A percentile compares a stretch with the other conserved stretches of the same genome.
Conservation (phyloP, 2,888 invertebrate species). For the Rambutsinella grinnellia region DNA sequence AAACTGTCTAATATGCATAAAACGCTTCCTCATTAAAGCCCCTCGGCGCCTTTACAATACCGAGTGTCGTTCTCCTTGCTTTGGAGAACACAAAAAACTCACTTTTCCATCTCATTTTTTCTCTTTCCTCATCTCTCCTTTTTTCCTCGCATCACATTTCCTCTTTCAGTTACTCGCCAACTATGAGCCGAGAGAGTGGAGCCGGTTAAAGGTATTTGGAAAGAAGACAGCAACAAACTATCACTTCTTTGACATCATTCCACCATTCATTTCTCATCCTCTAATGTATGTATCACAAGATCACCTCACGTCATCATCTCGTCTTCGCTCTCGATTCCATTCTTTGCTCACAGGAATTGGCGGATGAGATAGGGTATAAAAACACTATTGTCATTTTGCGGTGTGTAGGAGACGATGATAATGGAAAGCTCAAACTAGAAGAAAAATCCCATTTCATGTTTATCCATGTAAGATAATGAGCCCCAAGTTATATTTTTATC, state of each 20-base stretch:
- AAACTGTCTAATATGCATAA: slow-evolving; percentile 58
- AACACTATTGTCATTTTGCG: not conserved
- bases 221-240: not conserved
- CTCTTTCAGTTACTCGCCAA: not conserved
- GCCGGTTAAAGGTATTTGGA: not conserved
- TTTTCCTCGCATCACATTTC: slow-evolving; percentile 3
- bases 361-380: too few species aligned
- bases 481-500: too few species aligned
- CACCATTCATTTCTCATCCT: slow-evolving; percentile 3
- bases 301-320: not conserved
- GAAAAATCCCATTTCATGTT: not conserved
- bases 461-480: not conserved
- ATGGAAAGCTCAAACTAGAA: not conserved
- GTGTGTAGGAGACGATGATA: too few species aligned
- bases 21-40: slow-evolving; percentile 58
- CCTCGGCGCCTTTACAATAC: slow-evolving; percentile 50
- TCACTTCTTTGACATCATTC: not conserved
- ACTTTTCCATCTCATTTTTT: slow-evolving; percentile 23
- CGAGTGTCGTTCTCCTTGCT: slow-evolving; percentile 26
- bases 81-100: slow-evolving; percentile 15
- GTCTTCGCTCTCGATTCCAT: not conserved
- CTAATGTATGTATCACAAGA: slow-evolving; percentile 15
- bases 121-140: slow-evolving; percentile 5
- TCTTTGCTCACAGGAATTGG: not conserved
- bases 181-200: too few species aligned